These are phyloP conservation scores for Sorex maritimensis DNA, from an alignment of 2,797 vertebrate genomes.

Conservation along the genomic window DNA sequence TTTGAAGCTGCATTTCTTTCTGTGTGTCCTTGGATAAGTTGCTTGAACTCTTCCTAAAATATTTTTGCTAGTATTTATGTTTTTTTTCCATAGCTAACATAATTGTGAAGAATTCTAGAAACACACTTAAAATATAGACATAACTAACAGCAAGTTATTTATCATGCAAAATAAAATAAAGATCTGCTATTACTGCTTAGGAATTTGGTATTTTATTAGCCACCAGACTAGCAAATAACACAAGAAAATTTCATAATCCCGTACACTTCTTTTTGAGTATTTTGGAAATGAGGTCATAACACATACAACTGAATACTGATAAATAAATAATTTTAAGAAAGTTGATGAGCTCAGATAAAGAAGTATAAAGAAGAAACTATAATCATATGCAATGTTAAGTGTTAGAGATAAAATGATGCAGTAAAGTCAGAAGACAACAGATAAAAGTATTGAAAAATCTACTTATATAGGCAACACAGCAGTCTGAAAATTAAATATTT, in stretches of 20 bases:
- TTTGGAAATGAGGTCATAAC: constrained; percentile 11
- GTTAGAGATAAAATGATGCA: constrained; percentile 1
- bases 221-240: neutral
- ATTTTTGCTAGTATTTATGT: constrained; percentile 41
- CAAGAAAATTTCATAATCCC: neutral
- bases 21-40: neutral
- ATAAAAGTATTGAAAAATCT: neutral
- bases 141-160: neutral
- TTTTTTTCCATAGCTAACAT: neutral
- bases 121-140: constrained; percentile 16
- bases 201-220: neutral
- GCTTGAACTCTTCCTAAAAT: neutral
- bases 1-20: neutral
- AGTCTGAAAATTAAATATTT: neutral
- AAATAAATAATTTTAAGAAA: neutral
- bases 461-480: neutral
- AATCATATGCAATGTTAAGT: neutral
- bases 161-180: neutral
- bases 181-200: neutral
- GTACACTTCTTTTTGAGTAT: neutral
- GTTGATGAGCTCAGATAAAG: neutral
- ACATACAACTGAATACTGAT: constrained; percentile 11
- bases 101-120: constrained; percentile 28
- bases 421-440: neutral
- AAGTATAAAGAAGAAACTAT: constrained; percentile 24